A percentile compares a stretch with the other conserved stretches of the same genome.
Evolutionary conservation across 2,797 vertebrate genomes (phyloP).

Genomic region (Gallinago solitaria): DNA sequence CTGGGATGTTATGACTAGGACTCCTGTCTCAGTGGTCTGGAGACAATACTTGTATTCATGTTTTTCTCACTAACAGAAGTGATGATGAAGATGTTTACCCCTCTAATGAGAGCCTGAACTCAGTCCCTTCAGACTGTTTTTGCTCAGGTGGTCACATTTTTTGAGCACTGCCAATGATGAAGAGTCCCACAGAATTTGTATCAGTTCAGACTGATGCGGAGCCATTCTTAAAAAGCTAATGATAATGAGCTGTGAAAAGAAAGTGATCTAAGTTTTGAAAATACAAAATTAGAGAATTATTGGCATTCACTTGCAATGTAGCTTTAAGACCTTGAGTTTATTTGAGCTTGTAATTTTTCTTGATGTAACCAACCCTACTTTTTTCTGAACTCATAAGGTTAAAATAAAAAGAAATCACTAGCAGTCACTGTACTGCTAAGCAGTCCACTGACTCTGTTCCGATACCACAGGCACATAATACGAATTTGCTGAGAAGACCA

Average conservation of each 20-base stretch:
- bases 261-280: not conserved
- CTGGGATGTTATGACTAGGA: conserved; percentile 33
- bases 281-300: not conserved
- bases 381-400: not conserved
- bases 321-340: not conserved
- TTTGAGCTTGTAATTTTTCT: not conserved
- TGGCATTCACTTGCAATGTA: not conserved
- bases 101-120: not conserved
- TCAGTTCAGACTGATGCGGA: accelerated
- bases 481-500: not conserved
- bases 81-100: not conserved
- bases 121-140: not conserved
- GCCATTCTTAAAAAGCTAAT: not conserved
- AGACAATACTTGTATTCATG: not conserved
- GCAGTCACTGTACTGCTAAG: not conserved
- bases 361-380: not conserved
- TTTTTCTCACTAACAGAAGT: not conserved
- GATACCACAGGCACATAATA: not conserved
- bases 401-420: not conserved
- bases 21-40: not conserved
- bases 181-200: not conserved
- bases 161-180: not conserved
- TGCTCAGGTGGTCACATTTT: not conserved
- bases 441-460: not conserved
- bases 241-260: not conserved